Conservation (phyloP, 2,797 vertebrate species). For the Lepidocolaptes lacrymiger region DNA sequence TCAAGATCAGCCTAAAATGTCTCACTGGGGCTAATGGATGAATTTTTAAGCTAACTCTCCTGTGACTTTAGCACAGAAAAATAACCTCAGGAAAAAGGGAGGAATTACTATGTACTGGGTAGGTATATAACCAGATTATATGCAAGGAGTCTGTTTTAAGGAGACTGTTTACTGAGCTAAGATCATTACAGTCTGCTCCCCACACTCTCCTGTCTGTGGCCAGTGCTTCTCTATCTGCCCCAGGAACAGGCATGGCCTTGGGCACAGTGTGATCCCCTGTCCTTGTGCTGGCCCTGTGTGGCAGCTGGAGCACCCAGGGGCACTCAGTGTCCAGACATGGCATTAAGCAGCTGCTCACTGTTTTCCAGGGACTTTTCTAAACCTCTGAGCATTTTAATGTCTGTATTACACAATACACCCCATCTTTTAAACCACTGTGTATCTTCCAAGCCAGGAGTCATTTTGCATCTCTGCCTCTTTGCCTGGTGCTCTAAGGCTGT, state of each 20-base stretch:
- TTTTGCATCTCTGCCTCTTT: not conserved
- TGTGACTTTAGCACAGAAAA: not conserved
- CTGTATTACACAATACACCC: not conserved
- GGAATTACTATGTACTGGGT: not conserved
- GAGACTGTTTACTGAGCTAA: not conserved
- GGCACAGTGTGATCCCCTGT: accelerated
- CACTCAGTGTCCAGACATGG: not conserved
- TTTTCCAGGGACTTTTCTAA: not conserved
- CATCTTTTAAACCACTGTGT: not conserved
- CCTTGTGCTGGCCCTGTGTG: accelerated
- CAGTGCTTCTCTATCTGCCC: accelerated
- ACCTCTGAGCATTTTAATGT: not conserved
- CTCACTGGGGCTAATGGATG: too few species aligned
- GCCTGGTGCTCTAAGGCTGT: not conserved
- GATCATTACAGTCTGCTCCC: accelerated
- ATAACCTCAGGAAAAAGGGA: not conserved
- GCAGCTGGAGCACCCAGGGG: not conserved
- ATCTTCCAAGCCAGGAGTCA: not conserved
- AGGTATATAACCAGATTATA: not conserved
- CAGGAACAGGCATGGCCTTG: accelerated
- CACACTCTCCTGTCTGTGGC: not conserved
- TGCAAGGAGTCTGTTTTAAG: not conserved
- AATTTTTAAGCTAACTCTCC: not conserved
- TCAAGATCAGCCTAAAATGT: not conserved
- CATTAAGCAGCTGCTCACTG: not conserved